These are phyloP conservation scores for Drosophila infuscata DNA, from an alignment of 2,888 invertebrate genomes.

Conservation along the genomic window DNA sequence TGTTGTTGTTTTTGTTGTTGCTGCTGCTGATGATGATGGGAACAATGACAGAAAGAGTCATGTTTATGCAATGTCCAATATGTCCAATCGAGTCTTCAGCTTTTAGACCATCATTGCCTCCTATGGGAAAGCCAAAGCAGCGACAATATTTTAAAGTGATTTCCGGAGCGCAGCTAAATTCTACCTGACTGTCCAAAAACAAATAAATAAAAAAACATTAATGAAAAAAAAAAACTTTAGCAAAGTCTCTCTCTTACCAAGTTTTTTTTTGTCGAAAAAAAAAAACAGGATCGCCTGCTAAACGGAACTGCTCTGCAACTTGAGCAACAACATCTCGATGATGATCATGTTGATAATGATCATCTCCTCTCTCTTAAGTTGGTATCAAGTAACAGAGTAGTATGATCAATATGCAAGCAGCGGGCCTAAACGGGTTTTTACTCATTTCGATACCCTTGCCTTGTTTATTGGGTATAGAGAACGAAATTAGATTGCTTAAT, in stretches of 20 bases:
- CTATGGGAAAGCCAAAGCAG: constrained; percentile 54
- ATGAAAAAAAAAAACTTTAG: constrained; percentile 14
- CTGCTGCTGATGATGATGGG: constrained; percentile 42
- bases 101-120: constrained; percentile 37
- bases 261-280: constrained; percentile 4
- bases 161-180: constrained; percentile 51
- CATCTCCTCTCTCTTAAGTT: constrained; percentile 21
- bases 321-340: constrained; percentile 34
- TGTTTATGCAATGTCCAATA: constrained; percentile 73
- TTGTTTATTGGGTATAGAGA: background rate
- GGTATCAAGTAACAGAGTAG: constrained; percentile 73
- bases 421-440: constrained; percentile 54
- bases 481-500: background rate
- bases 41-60: constrained; percentile 63
- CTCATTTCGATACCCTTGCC: constrained; percentile 29
- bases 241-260: background rate
- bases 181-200: constrained; percentile 40
- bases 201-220: constrained; percentile 13
- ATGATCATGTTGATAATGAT: constrained; percentile 35
- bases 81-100: constrained; percentile 55
- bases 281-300: constrained; percentile 62
- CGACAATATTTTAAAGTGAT: constrained; percentile 41
- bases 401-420: constrained; percentile 71
- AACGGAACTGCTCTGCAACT: constrained; percentile 71
- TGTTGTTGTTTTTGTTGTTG: constrained; percentile 17